Evolutionary conservation across 2,797 vertebrate species (phyloP), one percentile per base, ranked within the genome.

Genomic region (Liparis tanakae): DNA sequence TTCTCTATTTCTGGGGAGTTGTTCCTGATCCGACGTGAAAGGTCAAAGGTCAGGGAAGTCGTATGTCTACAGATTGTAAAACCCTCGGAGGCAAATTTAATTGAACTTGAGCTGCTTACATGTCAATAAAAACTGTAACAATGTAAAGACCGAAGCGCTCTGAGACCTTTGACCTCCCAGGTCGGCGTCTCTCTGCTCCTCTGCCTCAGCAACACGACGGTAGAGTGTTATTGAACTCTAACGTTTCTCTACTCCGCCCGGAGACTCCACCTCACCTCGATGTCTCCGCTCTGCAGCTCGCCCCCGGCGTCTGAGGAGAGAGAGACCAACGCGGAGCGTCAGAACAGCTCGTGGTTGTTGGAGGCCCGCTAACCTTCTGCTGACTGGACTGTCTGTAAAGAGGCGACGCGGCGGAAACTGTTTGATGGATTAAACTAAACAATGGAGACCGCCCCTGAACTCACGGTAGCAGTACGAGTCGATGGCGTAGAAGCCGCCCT

Each of bases 391-490:
- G 74, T 72, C 20, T 76, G 62, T 67, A 30, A 30, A 10, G 13
- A 54, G 46, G 37, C 64, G 67, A 74, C 57, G 48, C 70, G 55
- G 66, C 43, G 51, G 61, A 60, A 80, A 85, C 55, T 68, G 39
- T 66, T 33, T 48, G 1, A 44, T 56, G 46, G 22, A 71, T 77
- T 75, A 30, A 30, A 30, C 25, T 30, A 2, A 30, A 30, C 25
- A 30, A 30, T 30, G 25, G 25, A 30, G 25, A 30, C 25, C 25
- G 2, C 25, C 25, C 25, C 25, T 30, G 7, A 54, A 93, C 97
- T 98, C 91, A 99, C 97, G 97, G 82, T 99, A 97, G 85, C 98
- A 99, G 73, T 95, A 96, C 54, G 92, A 94, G 73, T 99, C 98
- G 89, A 99, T 70, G 59, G 96, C 97, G 37, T 98, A 94, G 79